These are phyloP conservation scores for Pammene aurita DNA, from an alignment of 2,888 invertebrate species.

Conservation along the genomic window DNA sequence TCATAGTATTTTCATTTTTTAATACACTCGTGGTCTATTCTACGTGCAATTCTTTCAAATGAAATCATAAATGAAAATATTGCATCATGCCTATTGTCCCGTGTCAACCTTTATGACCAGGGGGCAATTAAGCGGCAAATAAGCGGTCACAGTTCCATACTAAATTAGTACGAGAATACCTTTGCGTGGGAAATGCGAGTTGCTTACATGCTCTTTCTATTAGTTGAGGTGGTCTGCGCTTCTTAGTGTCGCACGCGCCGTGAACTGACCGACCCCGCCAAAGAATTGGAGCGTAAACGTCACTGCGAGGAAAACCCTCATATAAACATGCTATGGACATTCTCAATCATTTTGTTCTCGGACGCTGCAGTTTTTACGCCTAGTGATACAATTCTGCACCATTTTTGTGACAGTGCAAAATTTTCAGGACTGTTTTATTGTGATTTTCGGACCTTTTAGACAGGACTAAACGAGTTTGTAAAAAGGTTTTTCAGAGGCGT, in stretches of 20 bases:
- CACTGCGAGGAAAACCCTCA: constrained; percentile 31
- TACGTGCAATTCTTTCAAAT: too few relatives aligned
- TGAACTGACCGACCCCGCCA: constrained; percentile 19
- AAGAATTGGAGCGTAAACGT: constrained; percentile 18
- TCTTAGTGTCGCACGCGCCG: constrained; percentile 1
- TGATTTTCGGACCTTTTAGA: not conserved
- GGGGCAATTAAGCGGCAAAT: too few relatives aligned
- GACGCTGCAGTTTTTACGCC: not conserved
- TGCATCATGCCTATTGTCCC: too few relatives aligned
- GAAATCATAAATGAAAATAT: too few relatives aligned
- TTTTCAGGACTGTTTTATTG: not conserved
- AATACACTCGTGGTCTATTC: too few relatives aligned
- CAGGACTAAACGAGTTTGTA: not conserved
- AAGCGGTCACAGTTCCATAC: too few relatives aligned
- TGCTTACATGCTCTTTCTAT: too few relatives aligned
- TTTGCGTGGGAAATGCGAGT: not conserved
- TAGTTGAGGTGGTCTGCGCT: too few relatives aligned
- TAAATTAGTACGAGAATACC: not conserved
- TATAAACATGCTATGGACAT: constrained; percentile 26
- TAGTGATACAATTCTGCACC: not conserved
- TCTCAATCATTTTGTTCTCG: constrained; percentile 25
- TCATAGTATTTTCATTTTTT: too few relatives aligned
- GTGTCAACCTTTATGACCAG: too few relatives aligned
- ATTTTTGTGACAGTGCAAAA: not conserved
- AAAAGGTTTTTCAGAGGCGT: too few relatives aligned